Conservation (phyloP, 2,797 vertebrate species). For the Balearica regulorum region DNA sequence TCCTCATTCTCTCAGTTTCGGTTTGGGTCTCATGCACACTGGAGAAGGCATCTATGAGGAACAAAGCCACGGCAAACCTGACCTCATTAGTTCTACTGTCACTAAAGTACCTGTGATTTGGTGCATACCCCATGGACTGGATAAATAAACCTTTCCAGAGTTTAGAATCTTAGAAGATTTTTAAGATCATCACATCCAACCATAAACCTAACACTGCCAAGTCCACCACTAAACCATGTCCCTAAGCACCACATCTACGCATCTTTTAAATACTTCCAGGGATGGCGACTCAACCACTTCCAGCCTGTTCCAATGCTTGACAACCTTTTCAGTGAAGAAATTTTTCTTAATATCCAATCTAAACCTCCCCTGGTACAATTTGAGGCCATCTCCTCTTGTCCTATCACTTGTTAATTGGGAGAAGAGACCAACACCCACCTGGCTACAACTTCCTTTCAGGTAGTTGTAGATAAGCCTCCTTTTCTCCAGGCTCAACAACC, state of each 20-base stretch:
- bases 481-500: neutral
- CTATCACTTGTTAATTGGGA: too few relatives aligned
- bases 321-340: too few relatives aligned
- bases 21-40: fast-evolving
- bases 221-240: too few relatives aligned
- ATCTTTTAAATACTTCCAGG: too few relatives aligned
- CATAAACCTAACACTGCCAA: neutral
- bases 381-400: too few relatives aligned
- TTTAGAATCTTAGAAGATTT: neutral
- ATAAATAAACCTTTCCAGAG: neutral
- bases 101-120: neutral
- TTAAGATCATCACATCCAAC: neutral
- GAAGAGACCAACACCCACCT: too few relatives aligned
- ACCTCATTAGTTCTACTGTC: neutral
- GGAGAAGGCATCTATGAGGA: neutral
- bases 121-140: neutral
- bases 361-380: too few relatives aligned
- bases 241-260: too few relatives aligned
- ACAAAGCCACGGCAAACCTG: neutral
- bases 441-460: too few relatives aligned
- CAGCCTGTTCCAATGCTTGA: too few relatives aligned
- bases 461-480: neutral
- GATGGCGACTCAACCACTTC: too few relatives aligned
- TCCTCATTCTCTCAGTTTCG: neutral
- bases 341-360: too few relatives aligned